These are phyloP conservation scores for Saxidomus purpurata DNA, from an alignment of 1,140 invertebrate genomes.

Conservation along the genomic window DNA sequence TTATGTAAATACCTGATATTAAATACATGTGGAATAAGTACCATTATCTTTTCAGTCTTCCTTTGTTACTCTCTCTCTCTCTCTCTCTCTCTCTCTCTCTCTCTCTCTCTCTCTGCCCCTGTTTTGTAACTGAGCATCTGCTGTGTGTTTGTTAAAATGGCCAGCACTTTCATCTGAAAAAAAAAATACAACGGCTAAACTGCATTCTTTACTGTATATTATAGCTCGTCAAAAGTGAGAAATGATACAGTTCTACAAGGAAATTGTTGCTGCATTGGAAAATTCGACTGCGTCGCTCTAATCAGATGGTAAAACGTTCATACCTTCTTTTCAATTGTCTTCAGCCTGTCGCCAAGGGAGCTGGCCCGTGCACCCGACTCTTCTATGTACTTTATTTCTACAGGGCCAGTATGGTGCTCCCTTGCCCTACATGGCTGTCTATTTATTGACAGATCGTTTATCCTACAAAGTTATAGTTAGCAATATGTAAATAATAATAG, in stretches of 20 bases:
- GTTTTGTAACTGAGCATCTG: not conserved
- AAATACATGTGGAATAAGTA: too few relatives aligned
- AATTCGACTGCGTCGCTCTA: not conserved
- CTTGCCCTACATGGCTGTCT: not conserved
- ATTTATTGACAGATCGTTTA: not conserved
- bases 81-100: too few relatives aligned
- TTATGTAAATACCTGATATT: too few relatives aligned
- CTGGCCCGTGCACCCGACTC: not conserved
- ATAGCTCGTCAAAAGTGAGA: not conserved
- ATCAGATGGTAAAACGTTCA: not conserved
- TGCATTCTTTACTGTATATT: not conserved
- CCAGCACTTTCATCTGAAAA: not conserved
- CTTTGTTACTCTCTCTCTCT: too few relatives aligned
- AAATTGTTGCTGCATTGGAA: not conserved
- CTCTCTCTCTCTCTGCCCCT: not conserved
- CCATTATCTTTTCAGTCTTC: not conserved
- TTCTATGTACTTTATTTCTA: not conserved
- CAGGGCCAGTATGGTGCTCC: not conserved
- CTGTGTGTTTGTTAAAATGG: not conserved
- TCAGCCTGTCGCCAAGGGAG: not conserved
- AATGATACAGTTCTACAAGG: not conserved
- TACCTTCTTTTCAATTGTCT: not conserved
- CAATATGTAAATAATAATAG: not conserved
- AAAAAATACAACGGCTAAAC: not conserved
- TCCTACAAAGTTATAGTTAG: not conserved